These are phyloP conservation scores for Amphipyra tragopoginis DNA, from an alignment of 2,888 invertebrate species.

Conservation along the genomic window DNA sequence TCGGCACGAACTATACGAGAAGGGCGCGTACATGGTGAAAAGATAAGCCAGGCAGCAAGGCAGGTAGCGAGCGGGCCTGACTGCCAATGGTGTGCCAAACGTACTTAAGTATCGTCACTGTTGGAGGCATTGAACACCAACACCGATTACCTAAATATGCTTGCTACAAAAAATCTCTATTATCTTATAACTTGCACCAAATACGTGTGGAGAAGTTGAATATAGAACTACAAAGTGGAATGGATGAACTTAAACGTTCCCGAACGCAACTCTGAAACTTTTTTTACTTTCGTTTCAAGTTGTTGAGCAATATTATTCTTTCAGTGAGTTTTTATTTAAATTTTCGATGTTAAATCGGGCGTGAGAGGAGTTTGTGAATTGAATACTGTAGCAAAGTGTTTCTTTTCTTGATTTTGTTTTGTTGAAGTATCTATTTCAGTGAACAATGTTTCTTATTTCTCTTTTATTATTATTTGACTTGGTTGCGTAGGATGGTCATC, in stretches of 20 bases:
- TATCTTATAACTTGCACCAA: slow-evolving; percentile 23
- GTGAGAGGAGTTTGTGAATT: too few species aligned
- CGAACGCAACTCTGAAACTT: slow-evolving; percentile 18
- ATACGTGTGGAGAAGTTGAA: slow-evolving; percentile 21
- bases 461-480: slow-evolving; percentile 1
- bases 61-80: too few species aligned
- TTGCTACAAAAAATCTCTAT: too few species aligned
- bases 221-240: slow-evolving; percentile 44
- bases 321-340: slow-evolving; percentile 9
- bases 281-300: slow-evolving; percentile 8
- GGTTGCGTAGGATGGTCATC: too few species aligned
- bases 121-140: too few species aligned
- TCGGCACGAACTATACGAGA: too few species aligned
- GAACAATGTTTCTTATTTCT: slow-evolving; percentile 11
- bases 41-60: too few species aligned
- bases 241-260: slow-evolving; percentile 43
- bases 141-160: too few species aligned
- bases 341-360: slow-evolving; percentile 19
- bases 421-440: background rate
- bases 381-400: background rate
- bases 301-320: background rate
- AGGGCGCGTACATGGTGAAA: too few species aligned
- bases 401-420: background rate
- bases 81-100: too few species aligned
- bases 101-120: too few species aligned